Evolutionary conservation across 2,888 invertebrate genomes (phyloP).

Genomic region (Agrochola macilenta): DNA sequence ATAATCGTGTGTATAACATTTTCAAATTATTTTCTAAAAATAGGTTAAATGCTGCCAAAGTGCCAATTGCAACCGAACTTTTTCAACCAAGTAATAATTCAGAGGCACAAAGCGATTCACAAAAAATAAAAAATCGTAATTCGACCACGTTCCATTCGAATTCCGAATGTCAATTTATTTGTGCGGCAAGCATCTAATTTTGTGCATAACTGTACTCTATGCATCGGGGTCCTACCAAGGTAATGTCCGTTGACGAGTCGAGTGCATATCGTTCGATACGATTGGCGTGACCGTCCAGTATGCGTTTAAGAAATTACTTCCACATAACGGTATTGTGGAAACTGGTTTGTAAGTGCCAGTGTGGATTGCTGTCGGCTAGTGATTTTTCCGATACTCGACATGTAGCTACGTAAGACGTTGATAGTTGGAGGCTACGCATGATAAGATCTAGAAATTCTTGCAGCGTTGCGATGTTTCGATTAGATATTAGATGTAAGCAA

Average conservation of each 20-base stretch:
- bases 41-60: conserved; percentile 8
- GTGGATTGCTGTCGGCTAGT: conserved; percentile 69
- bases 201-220: conserved; percentile 26
- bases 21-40: conserved; percentile 7
- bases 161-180: conserved; percentile 32
- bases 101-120: not conserved
- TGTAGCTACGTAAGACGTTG: conserved; percentile 56
- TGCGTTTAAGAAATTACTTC: conserved; percentile 85
- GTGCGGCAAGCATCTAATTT: conserved; percentile 32
- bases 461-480: conserved; percentile 34
- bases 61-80: conserved; percentile 4
- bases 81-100: conserved; percentile 14
- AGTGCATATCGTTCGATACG: conserved; percentile 71
- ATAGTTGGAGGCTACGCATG: conserved; percentile 39
- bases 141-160: conserved; percentile 30
- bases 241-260: conserved; percentile 66
- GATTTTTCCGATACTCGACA: conserved; percentile 80
- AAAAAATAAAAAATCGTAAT: conserved; percentile 27
- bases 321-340: conserved; percentile 83
- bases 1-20: not conserved
- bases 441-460: conserved; percentile 58
- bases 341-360: conserved; percentile 83
- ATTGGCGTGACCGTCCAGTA: conserved; percentile 78
- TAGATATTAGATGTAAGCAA: conserved; percentile 50
- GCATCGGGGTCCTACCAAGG: conserved; percentile 28